These are phyloP conservation scores for Pissodes strobi DNA, from an alignment of 1,140 invertebrate genomes.

Conservation along the genomic window DNA sequence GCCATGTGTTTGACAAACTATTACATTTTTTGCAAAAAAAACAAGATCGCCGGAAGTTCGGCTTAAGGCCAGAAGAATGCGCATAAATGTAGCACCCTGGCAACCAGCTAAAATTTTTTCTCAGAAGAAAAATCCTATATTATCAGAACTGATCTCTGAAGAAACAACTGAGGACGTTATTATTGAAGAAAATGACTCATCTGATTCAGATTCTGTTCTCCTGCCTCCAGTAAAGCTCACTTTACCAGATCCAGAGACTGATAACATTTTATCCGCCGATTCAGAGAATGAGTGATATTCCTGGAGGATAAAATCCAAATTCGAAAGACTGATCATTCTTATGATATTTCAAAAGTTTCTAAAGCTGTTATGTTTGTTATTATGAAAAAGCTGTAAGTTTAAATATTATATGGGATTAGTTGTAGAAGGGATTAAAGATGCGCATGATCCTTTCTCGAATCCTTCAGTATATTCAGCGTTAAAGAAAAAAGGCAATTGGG, in stretches of 20 bases:
- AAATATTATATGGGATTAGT: neutral
- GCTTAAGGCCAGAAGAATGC: neutral
- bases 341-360: neutral
- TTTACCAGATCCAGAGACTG: too few species aligned
- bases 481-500: slow-evolving; percentile 19
- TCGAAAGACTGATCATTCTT: neutral
- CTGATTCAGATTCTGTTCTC: too few species aligned
- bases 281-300: too few species aligned
- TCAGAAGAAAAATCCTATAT: neutral
- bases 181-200: too few species aligned
- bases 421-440: neutral
- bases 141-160: too few species aligned
- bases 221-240: too few species aligned
- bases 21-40: neutral
- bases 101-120: neutral
- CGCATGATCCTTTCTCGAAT: neutral
- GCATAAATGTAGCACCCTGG: neutral
- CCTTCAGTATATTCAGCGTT: neutral
- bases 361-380: neutral
- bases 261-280: too few species aligned
- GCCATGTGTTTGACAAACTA: neutral
- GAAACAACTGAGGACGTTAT: too few species aligned
- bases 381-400: neutral
- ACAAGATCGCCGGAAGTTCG: neutral
- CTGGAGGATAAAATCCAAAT: too few species aligned